Percentiles rank a stretch among this genome's conserved stretches.
phyloP scores from a whole-genome alignment of 2,797 vertebrate genomes.

The Hypotaenidia philippensis region DNA sequence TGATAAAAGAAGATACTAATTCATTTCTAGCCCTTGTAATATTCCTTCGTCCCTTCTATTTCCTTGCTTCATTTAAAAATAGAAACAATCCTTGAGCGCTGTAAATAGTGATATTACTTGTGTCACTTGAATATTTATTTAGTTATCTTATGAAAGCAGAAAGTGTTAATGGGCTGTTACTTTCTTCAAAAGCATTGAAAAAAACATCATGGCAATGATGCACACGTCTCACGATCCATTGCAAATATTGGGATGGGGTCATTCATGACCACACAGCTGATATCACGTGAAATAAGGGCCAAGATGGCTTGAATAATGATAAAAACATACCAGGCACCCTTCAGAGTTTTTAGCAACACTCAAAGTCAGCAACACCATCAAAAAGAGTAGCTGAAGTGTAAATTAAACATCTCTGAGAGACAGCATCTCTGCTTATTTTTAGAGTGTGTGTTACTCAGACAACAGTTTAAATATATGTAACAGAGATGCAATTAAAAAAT shows the following conservation, averaged over 20 bases:
- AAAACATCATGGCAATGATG: background rate
- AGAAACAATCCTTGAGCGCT: background rate
- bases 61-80: background rate
- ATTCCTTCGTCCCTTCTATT: background rate
- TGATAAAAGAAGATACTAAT: background rate
- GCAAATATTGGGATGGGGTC: background rate
- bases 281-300: background rate
- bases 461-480: background rate
- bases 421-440: background rate
- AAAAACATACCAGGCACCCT: background rate
- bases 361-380: background rate
- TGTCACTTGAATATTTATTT: background rate
- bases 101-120: background rate
- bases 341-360: background rate
- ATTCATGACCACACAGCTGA: background rate
- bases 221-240: background rate
- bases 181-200: background rate
- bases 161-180: background rate
- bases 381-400: background rate
- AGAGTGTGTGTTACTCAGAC: accelerated
- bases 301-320: background rate
- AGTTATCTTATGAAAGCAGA: background rate
- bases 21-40: background rate
- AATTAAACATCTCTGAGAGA: background rate
- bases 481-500: background rate